phyloP scores from a whole-genome alignment of 1,140 invertebrate genomes.

The Diabrotica virgifera region DNA sequence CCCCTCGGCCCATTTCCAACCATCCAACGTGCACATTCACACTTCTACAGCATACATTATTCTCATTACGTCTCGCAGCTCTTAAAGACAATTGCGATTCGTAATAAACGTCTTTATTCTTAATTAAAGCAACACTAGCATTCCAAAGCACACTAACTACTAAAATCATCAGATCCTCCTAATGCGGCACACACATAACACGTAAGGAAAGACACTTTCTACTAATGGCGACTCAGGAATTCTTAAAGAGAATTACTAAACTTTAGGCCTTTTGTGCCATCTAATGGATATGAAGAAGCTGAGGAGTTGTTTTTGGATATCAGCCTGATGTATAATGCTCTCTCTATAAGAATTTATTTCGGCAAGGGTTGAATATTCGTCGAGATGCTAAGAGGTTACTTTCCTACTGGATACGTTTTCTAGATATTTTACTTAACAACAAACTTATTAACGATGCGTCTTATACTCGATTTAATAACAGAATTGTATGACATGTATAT shows the following conservation, averaged over 20 bases:
- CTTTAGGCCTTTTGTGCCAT: constrained; percentile 25
- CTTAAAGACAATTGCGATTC: constrained; percentile 29
- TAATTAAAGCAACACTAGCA: constrained; percentile 30
- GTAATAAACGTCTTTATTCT: constrained; percentile 28
- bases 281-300: constrained; percentile 20
- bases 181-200: constrained; percentile 22
- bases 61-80: constrained; percentile 23
- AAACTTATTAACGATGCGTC: too few relatives aligned
- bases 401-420: too few relatives aligned
- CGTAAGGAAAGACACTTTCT: constrained; percentile 19
- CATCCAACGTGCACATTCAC: constrained; percentile 14
- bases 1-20: background rate
- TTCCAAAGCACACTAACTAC: constrained; percentile 25
- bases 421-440: too few relatives aligned
- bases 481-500: too few relatives aligned
- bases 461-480: too few relatives aligned
- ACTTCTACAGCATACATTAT: constrained; percentile 22
- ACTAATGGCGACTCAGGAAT: constrained; percentile 22
- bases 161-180: constrained; percentile 24
- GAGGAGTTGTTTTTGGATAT: constrained; percentile 26
- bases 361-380: background rate
- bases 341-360: constrained; percentile 22
- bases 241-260: constrained; percentile 29
- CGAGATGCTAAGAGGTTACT: too few relatives aligned
- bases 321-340: constrained; percentile 19